A percentile compares a stretch with the other conserved stretches of the same genome.
These are phyloP conservation scores for Ploceus nigricollis DNA, from an alignment of 2,113 vertebrate genomes.

Conservation along the genomic window DNA sequence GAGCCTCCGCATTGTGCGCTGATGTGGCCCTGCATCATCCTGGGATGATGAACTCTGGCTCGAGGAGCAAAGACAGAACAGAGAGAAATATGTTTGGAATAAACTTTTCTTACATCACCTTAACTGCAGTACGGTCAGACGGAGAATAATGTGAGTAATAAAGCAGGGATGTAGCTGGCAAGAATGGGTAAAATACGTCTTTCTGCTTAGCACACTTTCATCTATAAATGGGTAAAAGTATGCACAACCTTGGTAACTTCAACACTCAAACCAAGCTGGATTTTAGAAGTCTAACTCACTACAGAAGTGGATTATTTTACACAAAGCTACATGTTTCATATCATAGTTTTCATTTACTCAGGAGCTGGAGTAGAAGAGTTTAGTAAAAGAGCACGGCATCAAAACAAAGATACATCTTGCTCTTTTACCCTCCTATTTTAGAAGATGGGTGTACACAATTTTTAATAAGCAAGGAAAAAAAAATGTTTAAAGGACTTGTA, in stretches of 20 bases:
- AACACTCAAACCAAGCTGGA: not conserved
- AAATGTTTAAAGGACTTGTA: not conserved
- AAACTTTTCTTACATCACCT: not conserved
- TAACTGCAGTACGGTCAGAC: not conserved
- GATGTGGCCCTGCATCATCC: conserved; percentile 19
- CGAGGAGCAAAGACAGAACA: not conserved
- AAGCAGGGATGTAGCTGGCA: not conserved
- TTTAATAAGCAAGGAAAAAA: not conserved
- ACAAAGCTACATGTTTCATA: not conserved
- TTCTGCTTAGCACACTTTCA: not conserved
- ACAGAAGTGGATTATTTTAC: not conserved
- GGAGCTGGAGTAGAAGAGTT: not conserved
- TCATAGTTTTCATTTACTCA: not conserved
- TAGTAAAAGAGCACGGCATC: not conserved
- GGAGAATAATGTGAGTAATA: not conserved
- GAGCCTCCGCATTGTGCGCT: not conserved
- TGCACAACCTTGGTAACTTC: not conserved
- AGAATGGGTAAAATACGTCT: not conserved
- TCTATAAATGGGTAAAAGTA: not conserved
- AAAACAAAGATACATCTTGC: not conserved
- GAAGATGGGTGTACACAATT: not conserved
- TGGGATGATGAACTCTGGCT: not conserved
- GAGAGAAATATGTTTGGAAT: not conserved
- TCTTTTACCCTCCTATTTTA: not conserved
- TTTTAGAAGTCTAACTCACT: not conserved